Conservation (phyloP, 2,797 vertebrate genomes). For the Sebastolobus altivelis region DNA sequence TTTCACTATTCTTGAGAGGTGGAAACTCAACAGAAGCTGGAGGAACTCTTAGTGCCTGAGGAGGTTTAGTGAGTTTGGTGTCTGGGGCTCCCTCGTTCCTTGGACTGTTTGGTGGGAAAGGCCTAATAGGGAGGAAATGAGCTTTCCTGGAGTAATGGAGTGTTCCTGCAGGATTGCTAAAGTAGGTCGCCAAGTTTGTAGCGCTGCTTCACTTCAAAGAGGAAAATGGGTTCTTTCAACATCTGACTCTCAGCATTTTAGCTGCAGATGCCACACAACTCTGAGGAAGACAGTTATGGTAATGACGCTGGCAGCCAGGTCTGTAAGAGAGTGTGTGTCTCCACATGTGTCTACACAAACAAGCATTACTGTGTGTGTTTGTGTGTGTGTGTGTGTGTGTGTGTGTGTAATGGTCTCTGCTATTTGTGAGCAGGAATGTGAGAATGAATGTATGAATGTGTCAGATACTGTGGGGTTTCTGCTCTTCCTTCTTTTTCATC, state of each 20-base stretch:
- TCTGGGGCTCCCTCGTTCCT: neutral
- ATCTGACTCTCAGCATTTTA: slow-evolving; percentile 5
- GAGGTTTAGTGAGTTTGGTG: neutral
- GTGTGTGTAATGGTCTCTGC: neutral
- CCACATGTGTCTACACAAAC: neutral
- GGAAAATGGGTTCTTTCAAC: slow-evolving; percentile 17
- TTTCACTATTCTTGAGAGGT: neutral
- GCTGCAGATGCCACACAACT: slow-evolving; percentile 3
- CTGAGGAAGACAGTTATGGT: neutral
- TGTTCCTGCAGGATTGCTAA: neutral
- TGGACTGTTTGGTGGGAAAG: neutral
- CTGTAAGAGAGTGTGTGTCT: neutral
- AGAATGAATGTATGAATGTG: neutral
- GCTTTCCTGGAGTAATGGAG: neutral
- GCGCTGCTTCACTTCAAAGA: slow-evolving; percentile 21
- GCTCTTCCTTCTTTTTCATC: too few species aligned
- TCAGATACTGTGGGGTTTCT: neutral
- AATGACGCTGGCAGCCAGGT: neutral
- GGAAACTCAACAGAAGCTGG: neutral
- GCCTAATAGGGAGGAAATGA: too few species aligned
- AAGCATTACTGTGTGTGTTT: neutral
- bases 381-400: neutral
- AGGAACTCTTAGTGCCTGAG: neutral
- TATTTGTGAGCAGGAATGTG: neutral
- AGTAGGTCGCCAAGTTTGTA: slow-evolving; percentile 7